Evolutionary conservation across 2,113 vertebrate genomes (phyloP).

Genomic region (Oenanthe oenanthe): DNA sequence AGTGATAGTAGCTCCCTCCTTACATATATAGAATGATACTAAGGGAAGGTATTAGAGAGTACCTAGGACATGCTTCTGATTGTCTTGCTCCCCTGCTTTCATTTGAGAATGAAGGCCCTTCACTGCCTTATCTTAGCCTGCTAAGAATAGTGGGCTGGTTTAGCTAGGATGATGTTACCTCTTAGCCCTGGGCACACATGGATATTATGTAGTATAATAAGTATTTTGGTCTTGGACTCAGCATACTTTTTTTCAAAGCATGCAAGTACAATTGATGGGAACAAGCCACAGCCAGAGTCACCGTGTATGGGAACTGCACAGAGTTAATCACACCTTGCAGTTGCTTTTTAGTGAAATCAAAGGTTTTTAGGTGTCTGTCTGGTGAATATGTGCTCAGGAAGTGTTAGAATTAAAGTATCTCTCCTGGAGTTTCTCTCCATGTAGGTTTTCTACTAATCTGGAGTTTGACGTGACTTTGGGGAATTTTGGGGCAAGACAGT

Average conservation of each 20-base stretch:
- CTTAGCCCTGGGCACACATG: neutral
- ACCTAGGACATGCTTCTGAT: neutral
- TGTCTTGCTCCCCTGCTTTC: neutral
- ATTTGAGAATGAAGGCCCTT: neutral
- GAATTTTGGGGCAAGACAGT: rapidly evolving
- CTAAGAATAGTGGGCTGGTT: neutral
- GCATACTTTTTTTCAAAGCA: neutral
- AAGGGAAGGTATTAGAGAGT: neutral
- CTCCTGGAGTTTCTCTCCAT: neutral
- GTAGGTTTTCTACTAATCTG: neutral
- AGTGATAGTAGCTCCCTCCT: neutral
- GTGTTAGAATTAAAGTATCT: neutral
- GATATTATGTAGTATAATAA: neutral
- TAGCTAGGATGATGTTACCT: neutral
- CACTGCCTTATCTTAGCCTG: neutral
- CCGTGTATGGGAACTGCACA: neutral
- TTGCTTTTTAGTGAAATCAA: neutral
- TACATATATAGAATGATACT: neutral
- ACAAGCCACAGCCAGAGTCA: neutral
- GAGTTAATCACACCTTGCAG: neutral
- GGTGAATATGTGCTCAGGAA: neutral
- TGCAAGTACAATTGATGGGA: neutral
- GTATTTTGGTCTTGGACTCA: neutral
- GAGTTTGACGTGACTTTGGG: neutral
- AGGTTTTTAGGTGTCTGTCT: neutral